phyloP scores from a whole-genome alignment of 2,113 vertebrate genomes.

The Cichladusa arquata region DNA sequence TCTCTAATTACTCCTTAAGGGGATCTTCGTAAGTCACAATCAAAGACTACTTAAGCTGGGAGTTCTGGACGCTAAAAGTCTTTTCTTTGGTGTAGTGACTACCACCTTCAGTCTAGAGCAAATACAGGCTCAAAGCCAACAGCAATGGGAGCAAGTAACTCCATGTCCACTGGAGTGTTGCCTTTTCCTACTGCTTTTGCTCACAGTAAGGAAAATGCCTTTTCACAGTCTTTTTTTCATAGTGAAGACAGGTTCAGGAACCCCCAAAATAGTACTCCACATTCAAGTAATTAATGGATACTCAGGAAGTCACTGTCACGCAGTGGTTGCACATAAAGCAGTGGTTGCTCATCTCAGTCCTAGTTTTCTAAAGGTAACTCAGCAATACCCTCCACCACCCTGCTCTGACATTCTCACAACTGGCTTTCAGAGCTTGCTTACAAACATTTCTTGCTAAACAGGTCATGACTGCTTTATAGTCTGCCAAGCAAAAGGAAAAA shows the following conservation, averaged over 20 bases:
- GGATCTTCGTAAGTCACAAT: background rate
- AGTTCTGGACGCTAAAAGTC: background rate
- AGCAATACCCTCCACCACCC: background rate
- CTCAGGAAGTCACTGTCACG: background rate
- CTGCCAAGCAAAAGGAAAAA: background rate
- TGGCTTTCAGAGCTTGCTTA: slow-evolving; percentile 4
- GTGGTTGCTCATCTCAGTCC: background rate
- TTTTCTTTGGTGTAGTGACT: background rate
- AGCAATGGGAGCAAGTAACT: background rate
- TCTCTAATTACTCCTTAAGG: background rate
- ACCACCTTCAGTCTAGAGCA: background rate
- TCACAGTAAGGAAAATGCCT: background rate
- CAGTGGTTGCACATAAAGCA: background rate
- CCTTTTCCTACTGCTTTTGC: background rate
- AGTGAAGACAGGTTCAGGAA: background rate
- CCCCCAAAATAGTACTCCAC: background rate
- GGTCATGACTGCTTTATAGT: slow-evolving; percentile 25
- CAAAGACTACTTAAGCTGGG: background rate
- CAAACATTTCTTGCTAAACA: slow-evolving; percentile 47
- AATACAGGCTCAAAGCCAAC: background rate
- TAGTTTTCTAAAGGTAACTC: background rate
- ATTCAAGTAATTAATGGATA: background rate
- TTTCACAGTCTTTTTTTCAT: background rate
- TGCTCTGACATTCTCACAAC: background rate
- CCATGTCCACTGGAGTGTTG: background rate